Evolutionary conservation across 2,113 vertebrate genomes (phyloP), one percentile per base, ranked within the genome.

Genomic region (Lepus europaeus): DNA sequence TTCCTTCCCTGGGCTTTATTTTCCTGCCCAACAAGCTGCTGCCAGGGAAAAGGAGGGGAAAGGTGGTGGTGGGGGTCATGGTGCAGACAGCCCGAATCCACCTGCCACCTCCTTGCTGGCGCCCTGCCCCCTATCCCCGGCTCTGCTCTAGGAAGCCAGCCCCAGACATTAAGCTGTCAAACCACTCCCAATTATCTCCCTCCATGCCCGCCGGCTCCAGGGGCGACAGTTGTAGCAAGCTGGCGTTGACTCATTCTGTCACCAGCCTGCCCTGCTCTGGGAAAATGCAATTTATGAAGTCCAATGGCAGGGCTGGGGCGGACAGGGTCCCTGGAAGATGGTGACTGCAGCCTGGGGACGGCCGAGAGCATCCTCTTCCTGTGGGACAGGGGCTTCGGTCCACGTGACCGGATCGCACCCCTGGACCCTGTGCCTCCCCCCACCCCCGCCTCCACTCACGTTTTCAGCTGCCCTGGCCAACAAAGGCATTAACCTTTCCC

Each of bases 161-260:
- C 96, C 92, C 86, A 93, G 92, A 93, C 96, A 96, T 95, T 93
- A 97, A 92, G 95, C 95, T 97, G 97, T 97, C 97, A 97, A 87
- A 91, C 94, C 20, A 84, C 96, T 97, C 92, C 96, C 95, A 95
- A 69, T 96, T 91, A 94, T 93, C 92, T 95, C 95, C 91, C 96
- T 96, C 8, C 1, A 76, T 93, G 97, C 97, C 97, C 59, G 9
- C 78, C 12, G 96, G 94, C 97, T 97, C 96, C 93, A 89, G 79
- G 91, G 93, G 94, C 90, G 97, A 98, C 98, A 97, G 97, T 91
- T 91, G 97, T 96, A 91, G 95, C 94, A 93, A 87, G 94, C 95
- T 79, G 83, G 87, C 31, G 31, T 96, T 97, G 97, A 97, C 96
- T 96, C 97, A 96, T 92, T 69, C 96, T 97, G 97, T 95, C 97